These are phyloP conservation scores for Hemiprocne comata DNA, from an alignment of 2,113 vertebrate species.

Conservation along the genomic window DNA sequence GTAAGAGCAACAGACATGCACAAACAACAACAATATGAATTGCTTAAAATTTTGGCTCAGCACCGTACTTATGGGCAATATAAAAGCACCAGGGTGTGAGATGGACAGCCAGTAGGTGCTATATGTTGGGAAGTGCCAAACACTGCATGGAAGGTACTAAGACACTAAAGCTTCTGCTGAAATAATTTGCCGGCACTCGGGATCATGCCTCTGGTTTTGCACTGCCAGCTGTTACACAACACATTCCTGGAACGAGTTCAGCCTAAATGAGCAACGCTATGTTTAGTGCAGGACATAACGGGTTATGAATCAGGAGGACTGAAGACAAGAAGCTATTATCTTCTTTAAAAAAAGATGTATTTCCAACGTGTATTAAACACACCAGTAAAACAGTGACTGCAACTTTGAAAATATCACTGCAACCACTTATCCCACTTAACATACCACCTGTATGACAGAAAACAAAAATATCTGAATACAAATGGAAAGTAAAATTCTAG, in stretches of 20 bases:
- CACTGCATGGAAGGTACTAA: neutral
- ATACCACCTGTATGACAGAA: constrained; percentile 30
- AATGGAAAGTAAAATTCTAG: constrained; percentile 36
- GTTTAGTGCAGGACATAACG: constrained; percentile 43
- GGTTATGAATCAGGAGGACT: constrained; percentile 54
- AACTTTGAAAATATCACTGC: constrained; percentile 36
- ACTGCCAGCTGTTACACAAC: constrained; percentile 57
- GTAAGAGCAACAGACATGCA: neutral
- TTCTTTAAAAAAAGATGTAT: neutral
- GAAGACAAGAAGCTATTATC: constrained; percentile 43
- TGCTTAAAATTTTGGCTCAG: neutral
- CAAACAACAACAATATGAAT: neutral
- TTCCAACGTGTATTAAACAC: constrained; percentile 27
- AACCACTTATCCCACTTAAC: constrained; percentile 22
- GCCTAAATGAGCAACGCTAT: neutral
- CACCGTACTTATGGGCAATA: neutral
- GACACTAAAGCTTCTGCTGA: neutral
- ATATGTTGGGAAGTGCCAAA: neutral
- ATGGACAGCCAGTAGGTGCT: neutral
- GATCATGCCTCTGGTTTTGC: neutral
- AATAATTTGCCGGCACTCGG: neutral
- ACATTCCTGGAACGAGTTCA: constrained; percentile 51
- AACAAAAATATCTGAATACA: constrained; percentile 23
- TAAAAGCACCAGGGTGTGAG: neutral
- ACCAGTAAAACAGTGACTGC: constrained; percentile 7